Percentiles rank a stretch among this genome's conserved stretches.
These are phyloP conservation scores for Meloidogyne floridensis DNA, from an alignment of 1,140 invertebrate species.

Conservation along the genomic window DNA sequence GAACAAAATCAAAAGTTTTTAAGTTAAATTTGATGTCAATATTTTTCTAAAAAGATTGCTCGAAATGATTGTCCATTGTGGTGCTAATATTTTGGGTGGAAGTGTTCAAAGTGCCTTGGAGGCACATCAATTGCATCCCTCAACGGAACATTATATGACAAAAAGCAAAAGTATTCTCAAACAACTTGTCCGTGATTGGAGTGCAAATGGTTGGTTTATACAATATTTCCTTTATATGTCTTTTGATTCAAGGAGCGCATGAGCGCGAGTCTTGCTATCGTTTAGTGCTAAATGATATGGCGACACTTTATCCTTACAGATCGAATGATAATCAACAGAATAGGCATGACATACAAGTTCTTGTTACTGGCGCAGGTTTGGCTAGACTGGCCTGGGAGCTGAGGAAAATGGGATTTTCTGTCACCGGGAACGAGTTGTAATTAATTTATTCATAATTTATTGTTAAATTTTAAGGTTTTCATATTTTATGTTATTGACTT, in stretches of 20 bases:
- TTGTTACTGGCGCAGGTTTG: constrained; percentile 91
- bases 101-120: constrained; percentile 26
- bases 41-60: constrained; percentile 32
- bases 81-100: constrained; percentile 31
- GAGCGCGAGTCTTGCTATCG: constrained; percentile 86
- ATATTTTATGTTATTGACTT: constrained; percentile 92
- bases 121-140: constrained; percentile 31
- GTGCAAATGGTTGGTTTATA: constrained; percentile 74
- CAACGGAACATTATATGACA: constrained; percentile 70
- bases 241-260: constrained; percentile 20
- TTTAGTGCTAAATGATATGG: constrained; percentile 78
- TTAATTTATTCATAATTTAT: not conserved
- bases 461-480: constrained; percentile 82
- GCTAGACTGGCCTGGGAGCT: constrained; percentile 91
- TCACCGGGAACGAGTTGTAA: constrained; percentile 93
- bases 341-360: constrained; percentile 72
- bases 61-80: constrained; percentile 35
- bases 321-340: not conserved
- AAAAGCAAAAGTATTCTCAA: constrained; percentile 90
- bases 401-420: constrained; percentile 81
- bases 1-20: constrained; percentile 40
- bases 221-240: not conserved
- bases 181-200: constrained; percentile 94
- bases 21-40: constrained; percentile 6
- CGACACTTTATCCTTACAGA: constrained; percentile 21